Percentiles rank a stretch among this genome's conserved stretches.
These are phyloP conservation scores for Sycophila sp. DNA, from an alignment of 1,140 invertebrate species.

Conservation along the genomic window DNA sequence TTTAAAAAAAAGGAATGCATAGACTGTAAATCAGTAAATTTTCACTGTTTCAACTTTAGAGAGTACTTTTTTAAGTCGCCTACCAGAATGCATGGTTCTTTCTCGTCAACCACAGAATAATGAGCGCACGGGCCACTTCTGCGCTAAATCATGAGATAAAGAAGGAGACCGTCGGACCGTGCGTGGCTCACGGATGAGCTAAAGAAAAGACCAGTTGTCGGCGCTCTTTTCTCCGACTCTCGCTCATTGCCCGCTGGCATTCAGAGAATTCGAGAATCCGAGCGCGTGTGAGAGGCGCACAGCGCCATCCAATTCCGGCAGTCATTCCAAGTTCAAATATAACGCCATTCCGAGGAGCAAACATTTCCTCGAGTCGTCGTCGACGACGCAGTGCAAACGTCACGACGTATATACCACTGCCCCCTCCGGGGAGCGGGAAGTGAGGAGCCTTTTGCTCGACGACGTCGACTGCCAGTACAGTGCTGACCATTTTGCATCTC, in stretches of 20 bases:
- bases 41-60: too few species aligned
- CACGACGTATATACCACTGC: neutral
- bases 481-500: slow-evolving; percentile 60
- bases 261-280: neutral
- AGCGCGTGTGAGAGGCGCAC: neutral
- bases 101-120: neutral
- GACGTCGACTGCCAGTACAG: slow-evolving; percentile 31
- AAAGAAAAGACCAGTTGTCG: slow-evolving; percentile 15
- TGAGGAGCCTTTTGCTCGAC: neutral
- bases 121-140: neutral
- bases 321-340: slow-evolving; percentile 61
- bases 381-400: slow-evolving; percentile 8
- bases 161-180: too few species aligned
- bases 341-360: slow-evolving; percentile 56
- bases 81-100: too few species aligned
- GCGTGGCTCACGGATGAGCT: neutral
- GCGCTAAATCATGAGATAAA: neutral
- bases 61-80: too few species aligned
- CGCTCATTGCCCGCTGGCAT: neutral
- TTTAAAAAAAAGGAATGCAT: too few species aligned
- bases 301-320: slow-evolving; percentile 53
- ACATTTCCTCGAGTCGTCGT: slow-evolving; percentile 50
- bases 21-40: too few species aligned
- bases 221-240: neutral
- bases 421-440: neutral